phyloP scores from a whole-genome alignment of 2,113 vertebrate genomes.

The Heloderma charlesbogerti region DNA sequence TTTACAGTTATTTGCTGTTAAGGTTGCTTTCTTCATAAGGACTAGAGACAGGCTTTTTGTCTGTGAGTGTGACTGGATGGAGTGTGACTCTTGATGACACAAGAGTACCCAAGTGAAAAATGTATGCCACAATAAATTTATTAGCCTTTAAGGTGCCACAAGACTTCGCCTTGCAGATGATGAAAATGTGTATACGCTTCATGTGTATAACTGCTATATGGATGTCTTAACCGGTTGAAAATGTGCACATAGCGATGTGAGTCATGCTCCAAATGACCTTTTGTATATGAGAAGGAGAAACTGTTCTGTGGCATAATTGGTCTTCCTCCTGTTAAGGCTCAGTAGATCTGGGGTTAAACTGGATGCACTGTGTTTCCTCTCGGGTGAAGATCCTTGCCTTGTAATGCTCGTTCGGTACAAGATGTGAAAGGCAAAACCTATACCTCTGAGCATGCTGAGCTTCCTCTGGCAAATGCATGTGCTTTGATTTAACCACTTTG shows the following conservation, averaged over 20 bases:
- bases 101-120: not conserved
- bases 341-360: not conserved
- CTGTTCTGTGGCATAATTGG: not conserved
- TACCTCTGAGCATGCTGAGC: too few species aligned
- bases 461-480: not conserved
- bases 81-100: not conserved
- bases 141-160: too few species aligned
- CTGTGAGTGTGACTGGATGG: not conserved
- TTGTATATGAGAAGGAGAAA: not conserved
- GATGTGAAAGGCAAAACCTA: not conserved
- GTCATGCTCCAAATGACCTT: not conserved
- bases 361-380: not conserved
- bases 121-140: too few species aligned
- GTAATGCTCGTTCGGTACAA: not conserved
- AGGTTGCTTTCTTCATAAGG: not conserved
- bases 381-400: rapidly evolving
- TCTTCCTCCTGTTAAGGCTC: not conserved
- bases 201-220: not conserved
- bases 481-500: not conserved
- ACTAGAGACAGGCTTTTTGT: not conserved
- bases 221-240: not conserved
- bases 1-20: not conserved
- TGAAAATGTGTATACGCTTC: not conserved
- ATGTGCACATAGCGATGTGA: not conserved
- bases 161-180: not conserved